These are phyloP conservation scores for Pristionchus maxplancki DNA, from an alignment of 2,888 invertebrate genomes.

Conservation along the genomic window DNA sequence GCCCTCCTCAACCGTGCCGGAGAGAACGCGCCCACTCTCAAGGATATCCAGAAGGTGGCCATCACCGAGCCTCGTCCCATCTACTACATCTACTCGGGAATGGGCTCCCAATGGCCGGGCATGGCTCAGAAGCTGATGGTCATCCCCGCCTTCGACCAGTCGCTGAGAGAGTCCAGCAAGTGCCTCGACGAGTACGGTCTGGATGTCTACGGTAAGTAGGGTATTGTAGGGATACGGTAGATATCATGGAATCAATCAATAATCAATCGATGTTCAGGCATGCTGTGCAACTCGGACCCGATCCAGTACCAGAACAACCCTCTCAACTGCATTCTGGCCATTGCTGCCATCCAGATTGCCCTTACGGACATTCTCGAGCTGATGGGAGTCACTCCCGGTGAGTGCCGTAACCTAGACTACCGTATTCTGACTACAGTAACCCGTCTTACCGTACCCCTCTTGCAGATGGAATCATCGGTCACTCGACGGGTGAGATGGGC, in stretches of 20 bases:
- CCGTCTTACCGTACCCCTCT: constrained; percentile 11
- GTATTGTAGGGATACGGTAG: background rate
- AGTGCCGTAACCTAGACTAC: constrained; percentile 80
- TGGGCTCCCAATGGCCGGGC: constrained; percentile 98
- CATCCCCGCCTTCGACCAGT: constrained; percentile 87
- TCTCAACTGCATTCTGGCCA: constrained; percentile 91
- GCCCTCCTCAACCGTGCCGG: constrained; percentile 83
- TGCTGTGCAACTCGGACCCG: constrained; percentile 85
- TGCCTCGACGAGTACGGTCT: constrained; percentile 87
- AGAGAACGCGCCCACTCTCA: constrained; percentile 61
- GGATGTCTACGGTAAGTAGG: constrained; percentile 84
- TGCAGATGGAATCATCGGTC: constrained; percentile 96
- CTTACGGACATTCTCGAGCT: constrained; percentile 90
- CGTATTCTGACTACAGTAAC: background rate
- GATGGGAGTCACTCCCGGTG: constrained; percentile 88
- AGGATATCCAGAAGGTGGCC: constrained; percentile 72
- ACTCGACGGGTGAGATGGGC: constrained; percentile 92
- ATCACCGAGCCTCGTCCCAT: constrained; percentile 81
- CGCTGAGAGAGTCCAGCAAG: constrained; percentile 82
- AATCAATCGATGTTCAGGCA: constrained; percentile 72
- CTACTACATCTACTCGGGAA: constrained; percentile 97
- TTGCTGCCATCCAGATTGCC: constrained; percentile 96
- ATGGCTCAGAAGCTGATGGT: constrained; percentile 91
- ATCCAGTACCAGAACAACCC: constrained; percentile 85
- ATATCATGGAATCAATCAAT: background rate